Base-by-base conservation (phyloP, 2,113 vertebrate species). In the Neogale vison region DNA sequence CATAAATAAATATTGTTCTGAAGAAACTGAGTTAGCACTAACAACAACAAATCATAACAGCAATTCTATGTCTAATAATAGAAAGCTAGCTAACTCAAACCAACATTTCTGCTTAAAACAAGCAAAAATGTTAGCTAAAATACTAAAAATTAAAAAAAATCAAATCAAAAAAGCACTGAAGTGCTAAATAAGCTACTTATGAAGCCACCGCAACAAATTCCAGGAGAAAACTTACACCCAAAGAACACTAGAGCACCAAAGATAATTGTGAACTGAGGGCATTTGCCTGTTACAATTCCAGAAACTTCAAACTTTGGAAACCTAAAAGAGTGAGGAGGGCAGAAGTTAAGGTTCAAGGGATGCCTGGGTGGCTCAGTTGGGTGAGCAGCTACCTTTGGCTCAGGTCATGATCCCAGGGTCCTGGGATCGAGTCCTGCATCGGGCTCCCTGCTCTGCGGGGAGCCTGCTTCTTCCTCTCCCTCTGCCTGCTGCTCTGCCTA, bases 11-110 rank as follows among this genome's bases (percentile, higher is more conserved):
- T 34, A 65, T 2, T 65, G 42, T 88, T 91, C 42, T 59, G 69
- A 76, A 94, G 74, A 96, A 96, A 88, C 23, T 79, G 31, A 95
- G 26, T 80, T 71, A 80, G 21, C 65, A 86, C 36, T 80, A 74
- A 86, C 24, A 88, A 91, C 31, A 88, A 77, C 20, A 86, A 90
- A 96, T 91, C 63, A 93, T 26, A 92, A 86, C 4, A 89, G 34
- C 29, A 77, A 89, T 69, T 84, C 29, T 59, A 26, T 89, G 84
- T 93, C 23, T 93, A 47, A 55, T 94, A 94, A 80, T n/a, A 15
- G 23, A 57, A 29, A 92, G 17, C 63, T 31, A 89, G 39, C 23
- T 72, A 83, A 88, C 47, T 82, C 47, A 95, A 88, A 55, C 13
- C 36, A 83, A 52, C 7, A 47, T 24, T 92, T 77, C 77, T 88